Evolutionary conservation across 2,888 invertebrate genomes (phyloP).

Genomic region (Seira musarum): DNA sequence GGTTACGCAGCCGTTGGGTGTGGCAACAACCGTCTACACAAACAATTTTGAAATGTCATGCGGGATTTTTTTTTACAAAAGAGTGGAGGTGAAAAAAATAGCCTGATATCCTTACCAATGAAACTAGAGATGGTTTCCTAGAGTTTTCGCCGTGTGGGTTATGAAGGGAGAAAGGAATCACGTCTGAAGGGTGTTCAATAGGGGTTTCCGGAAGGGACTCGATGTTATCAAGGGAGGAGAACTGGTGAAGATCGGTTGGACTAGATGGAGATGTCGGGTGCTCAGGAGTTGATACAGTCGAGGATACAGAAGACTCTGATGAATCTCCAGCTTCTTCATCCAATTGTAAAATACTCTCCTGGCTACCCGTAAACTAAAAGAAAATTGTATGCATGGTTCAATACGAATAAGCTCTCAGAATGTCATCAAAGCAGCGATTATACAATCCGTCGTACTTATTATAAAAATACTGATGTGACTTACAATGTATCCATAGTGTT

Average conservation of each 20-base stretch:
- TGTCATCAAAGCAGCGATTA: too few species aligned
- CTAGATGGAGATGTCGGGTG: neutral
- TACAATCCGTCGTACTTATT: too few species aligned
- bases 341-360: slow-evolving; percentile 86
- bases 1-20: slow-evolving; percentile 41
- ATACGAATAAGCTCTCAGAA: too few species aligned
- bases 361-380: slow-evolving; percentile 84
- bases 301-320: slow-evolving; percentile 53
- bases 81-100: too few species aligned
- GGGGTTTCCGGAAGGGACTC: slow-evolving; percentile 49
- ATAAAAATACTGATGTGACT: slow-evolving; percentile 74
- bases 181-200: slow-evolving; percentile 29
- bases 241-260: too few species aligned
- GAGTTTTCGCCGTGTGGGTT: slow-evolving; percentile 47
- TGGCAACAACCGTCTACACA: slow-evolving; percentile 56
- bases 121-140: slow-evolving; percentile 65
- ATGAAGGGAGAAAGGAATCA: neutral
- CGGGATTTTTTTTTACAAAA: neutral
- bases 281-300: slow-evolving; percentile 21
- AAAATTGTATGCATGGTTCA: too few species aligned
- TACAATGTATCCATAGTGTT: slow-evolving; percentile 90
- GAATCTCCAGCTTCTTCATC: slow-evolving; percentile 75
- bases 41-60: too few species aligned
- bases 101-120: slow-evolving; percentile 66
- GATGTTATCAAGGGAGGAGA: slow-evolving; percentile 27